Conservation (phyloP, 2,888 invertebrate genomes). For the Drosophila sordidapex region DNA sequence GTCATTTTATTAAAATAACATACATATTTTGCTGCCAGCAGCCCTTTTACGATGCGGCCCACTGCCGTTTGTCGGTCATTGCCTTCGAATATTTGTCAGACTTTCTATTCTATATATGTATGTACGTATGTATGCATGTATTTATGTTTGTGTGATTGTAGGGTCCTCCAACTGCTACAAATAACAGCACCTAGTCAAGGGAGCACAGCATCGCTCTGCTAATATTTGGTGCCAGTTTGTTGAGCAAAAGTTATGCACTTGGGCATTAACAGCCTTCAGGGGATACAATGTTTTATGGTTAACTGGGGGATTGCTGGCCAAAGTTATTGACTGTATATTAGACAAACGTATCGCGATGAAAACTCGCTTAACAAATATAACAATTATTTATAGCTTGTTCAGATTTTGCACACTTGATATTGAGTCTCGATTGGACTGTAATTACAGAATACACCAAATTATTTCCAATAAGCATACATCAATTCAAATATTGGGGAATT, state of each 20-base stretch:
- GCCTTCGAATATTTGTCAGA: constrained; percentile 50
- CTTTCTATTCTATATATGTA: constrained; percentile 1
- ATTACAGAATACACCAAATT: background rate
- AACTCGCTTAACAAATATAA: background rate
- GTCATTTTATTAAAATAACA: constrained; percentile 77
- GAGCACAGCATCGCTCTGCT: constrained; percentile 11
- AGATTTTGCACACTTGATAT: background rate
- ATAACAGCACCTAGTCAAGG: constrained; percentile 8
- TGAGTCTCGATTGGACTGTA: background rate
- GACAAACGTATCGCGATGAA: background rate
- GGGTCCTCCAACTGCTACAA: constrained; percentile 9
- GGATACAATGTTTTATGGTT: constrained; percentile 46
- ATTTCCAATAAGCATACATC: background rate
- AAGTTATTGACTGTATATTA: constrained; percentile 40
- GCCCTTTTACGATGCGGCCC: constrained; percentile 54
- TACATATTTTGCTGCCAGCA: constrained; percentile 66
- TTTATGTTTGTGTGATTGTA: background rate
- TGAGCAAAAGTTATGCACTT: constrained; percentile 50
- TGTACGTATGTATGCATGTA: background rate
- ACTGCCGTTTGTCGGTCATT: constrained; percentile 68
- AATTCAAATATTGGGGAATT: background rate
- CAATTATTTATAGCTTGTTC: background rate
- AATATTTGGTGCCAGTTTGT: constrained; percentile 38
- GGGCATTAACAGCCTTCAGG: constrained; percentile 12
- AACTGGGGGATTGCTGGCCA: constrained; percentile 46